These are phyloP conservation scores for Fulica atra DNA, from an alignment of 2,113 vertebrate genomes.

Conservation along the genomic window DNA sequence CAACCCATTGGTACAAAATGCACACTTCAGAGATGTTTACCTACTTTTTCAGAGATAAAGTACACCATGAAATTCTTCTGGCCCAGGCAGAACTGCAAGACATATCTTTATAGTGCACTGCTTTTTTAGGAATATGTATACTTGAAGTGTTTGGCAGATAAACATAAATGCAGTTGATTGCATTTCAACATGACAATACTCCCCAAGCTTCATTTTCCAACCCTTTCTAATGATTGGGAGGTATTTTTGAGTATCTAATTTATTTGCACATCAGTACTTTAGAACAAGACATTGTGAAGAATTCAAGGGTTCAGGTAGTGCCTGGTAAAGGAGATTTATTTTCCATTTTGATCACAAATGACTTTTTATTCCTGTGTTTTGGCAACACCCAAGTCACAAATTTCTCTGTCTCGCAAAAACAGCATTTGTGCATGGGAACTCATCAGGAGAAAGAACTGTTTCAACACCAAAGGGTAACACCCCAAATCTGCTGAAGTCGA, in stretches of 20 bases:
- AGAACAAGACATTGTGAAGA: background rate
- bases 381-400: background rate
- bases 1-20: background rate
- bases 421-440: background rate
- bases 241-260: background rate
- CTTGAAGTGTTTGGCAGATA: background rate
- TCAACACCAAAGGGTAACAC: background rate
- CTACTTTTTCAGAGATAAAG: background rate
- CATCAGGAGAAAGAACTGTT: background rate
- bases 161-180: background rate
- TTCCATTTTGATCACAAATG: background rate
- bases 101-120: background rate
- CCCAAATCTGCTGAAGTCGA: background rate
- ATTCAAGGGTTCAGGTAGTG: background rate
- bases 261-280: rapidly evolving
- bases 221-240: background rate
- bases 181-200: background rate
- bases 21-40: background rate
- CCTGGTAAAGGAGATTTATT: background rate
- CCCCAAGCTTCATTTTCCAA: background rate
- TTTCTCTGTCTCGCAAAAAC: background rate
- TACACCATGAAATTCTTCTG: background rate
- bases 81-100: background rate
- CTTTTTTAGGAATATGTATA: background rate
- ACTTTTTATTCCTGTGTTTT: background rate